Percentiles rank a stretch among this genome's conserved stretches.
These are phyloP conservation scores for Peromyscus californicus DNA, from an alignment of 2,113 vertebrate genomes.

Conservation along the genomic window DNA sequence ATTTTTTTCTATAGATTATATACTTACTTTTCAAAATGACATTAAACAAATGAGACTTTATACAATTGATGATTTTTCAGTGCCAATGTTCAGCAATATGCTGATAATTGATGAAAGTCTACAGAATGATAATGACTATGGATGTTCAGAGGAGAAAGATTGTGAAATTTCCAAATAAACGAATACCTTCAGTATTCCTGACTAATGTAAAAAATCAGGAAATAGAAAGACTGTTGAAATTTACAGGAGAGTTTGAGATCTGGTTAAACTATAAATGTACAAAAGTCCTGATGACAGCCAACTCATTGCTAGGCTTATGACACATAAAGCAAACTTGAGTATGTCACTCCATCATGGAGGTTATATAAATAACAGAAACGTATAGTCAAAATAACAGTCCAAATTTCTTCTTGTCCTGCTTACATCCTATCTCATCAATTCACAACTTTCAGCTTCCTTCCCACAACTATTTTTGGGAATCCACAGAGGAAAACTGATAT, in stretches of 20 bases:
- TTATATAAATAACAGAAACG: neutral
- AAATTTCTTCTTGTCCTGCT: neutral
- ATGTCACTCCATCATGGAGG: neutral
- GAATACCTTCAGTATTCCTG: neutral
- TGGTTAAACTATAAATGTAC: neutral
- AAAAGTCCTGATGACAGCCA: neutral
- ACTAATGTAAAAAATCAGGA: neutral
- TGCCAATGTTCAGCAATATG: neutral
- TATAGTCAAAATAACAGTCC: neutral
- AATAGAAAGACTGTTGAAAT: neutral
- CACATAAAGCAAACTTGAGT: neutral
- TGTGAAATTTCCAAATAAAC: neutral
- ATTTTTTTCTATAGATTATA: neutral
- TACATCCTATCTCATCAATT: neutral
- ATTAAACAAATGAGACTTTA: neutral
- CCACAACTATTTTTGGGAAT: neutral
- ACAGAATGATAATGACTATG: neutral
- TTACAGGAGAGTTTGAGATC: neutral
- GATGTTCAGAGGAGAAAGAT: neutral
- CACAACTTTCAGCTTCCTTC: neutral
- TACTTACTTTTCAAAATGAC: neutral
- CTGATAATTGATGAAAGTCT: neutral
- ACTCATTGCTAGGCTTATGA: neutral
- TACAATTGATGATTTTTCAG: neutral
- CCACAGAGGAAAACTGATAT: neutral